Evolutionary conservation across 2,888 invertebrate species (phyloP), one percentile per base, ranked within the genome.

Genomic region (Syritta pipiens): DNA sequence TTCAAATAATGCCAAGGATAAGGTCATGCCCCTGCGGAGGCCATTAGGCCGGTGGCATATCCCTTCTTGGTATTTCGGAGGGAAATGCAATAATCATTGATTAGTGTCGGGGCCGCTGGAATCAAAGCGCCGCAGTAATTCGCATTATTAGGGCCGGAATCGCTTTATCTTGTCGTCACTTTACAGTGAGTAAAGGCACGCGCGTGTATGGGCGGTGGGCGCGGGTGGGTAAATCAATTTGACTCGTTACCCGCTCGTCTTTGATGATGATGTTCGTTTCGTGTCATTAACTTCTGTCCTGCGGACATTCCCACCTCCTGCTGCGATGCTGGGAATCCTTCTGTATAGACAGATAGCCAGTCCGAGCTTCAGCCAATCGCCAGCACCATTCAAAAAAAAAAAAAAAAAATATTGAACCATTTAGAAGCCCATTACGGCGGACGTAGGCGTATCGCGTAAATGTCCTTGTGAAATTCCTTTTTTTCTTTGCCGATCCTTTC

Each of bases 261-360:
- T 77, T 77, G 59, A 53, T 55, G 59, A 30, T 67, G 65, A 49
- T 69, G 72, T 72, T 72, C 59, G 60, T 72, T 77, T 60, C 65
- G 65, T 77, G 65, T 77, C 77, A 77, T 77, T 77, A 72, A 71
- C 53, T 77, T 55, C 48, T 72, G 60, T 77, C 72, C 72, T 60
- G 46, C 48, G 60, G 71, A 55, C 53, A 62, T 67, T 72, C 53
- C 22, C 35, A 55, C 60, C 37, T 32, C 57, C 35, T 48, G 26
- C 3, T 14, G 4, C 7, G 37, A 17, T 48, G 26, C 3, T 14
- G 4, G 7, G 37, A 17, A 17, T 37, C 7, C 37, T 14, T 14
- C n/a, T 14, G 37, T 37, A 37, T 17, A 48, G 57, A 49, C 57
- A 24, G 57, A 44, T 35, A 51, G 5, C n/a, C 30, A 40, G 24